Evolutionary conservation across 2,888 invertebrate genomes (phyloP).

Genomic region (Eretmocerus hayati): DNA sequence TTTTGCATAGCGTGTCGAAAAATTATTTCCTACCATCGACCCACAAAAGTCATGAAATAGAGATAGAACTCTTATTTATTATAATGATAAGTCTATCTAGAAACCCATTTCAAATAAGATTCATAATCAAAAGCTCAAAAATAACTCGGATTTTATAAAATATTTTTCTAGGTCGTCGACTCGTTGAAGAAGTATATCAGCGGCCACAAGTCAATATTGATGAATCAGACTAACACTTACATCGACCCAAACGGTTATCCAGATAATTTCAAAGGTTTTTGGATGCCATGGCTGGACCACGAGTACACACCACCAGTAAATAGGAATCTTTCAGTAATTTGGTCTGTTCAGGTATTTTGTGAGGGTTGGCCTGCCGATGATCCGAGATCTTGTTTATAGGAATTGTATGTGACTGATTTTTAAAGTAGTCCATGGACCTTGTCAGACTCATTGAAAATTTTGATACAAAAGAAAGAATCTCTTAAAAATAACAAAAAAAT

Average conservation of each 20-base stretch:
- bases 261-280: slow-evolving; percentile 30
- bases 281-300: slow-evolving; percentile 36
- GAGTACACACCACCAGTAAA: slow-evolving; percentile 9
- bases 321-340: slow-evolving; percentile 9
- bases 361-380: slow-evolving; percentile 11
- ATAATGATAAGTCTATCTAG: too few relatives aligned
- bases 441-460: too few relatives aligned
- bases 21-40: too few relatives aligned
- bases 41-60: too few relatives aligned
- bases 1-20: too few relatives aligned
- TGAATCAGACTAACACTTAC: slow-evolving; percentile 24
- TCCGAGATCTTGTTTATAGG: slow-evolving; percentile 14
- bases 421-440: too few relatives aligned
- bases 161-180: not conserved
- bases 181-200: slow-evolving; percentile 1
- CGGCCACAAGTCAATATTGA: slow-evolving; percentile 16
- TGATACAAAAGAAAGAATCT: too few relatives aligned
- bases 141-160: too few relatives aligned
- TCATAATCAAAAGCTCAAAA: too few relatives aligned
- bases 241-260: slow-evolving; percentile 32
- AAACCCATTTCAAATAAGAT: too few relatives aligned
- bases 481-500: too few relatives aligned
- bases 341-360: not conserved
- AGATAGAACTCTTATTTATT: too few relatives aligned
- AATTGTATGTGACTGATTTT: not conserved